Base-by-base conservation (phyloP, 1,140 invertebrate species). In the Armadillidium nasatum region DNA sequence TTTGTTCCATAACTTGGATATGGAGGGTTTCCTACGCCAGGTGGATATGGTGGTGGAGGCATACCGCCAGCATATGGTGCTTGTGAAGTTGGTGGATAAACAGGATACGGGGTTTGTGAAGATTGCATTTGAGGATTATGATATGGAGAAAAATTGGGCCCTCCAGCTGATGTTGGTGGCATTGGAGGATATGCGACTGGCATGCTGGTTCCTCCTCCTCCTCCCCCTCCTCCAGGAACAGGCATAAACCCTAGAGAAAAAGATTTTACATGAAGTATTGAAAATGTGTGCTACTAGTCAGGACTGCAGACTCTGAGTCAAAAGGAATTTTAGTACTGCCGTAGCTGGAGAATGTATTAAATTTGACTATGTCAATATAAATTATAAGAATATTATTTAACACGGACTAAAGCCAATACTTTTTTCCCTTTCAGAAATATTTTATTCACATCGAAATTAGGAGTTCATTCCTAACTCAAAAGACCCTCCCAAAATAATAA, bases 231-330 rank as follows among this genome's bases (percentile, higher is more conserved):
- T 81, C 81, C 84, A 83, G 23, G 87, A 78, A 87, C 92, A 98
- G 1, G 99, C 95, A 50, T 97, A 96, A 75, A 96, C 95, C 80
- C 92, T 88, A 77, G 98, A 95, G 54, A 95, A 33, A 92, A 87
- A 74, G 93, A 91, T 91, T 99, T 93, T 60, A 96, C 89, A 87
- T 95, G 91, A 33, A 33, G 33, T 33, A 6, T 33, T 1, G 33
- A 33, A 6, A 3, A 33, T 33, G 33, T 3, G 33, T 33, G 6
- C 6, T 33, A n/a, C n/a, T n/a, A n/a, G n/a, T n/a, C n/a, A n/a
- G n/a, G n/a, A n/a, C n/a, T n/a, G n/a, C n/a, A n/a, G n/a, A n/a
- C n/a, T n/a, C n/a, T n/a, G n/a, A n/a, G n/a, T n/a, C n/a, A n/a
- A n/a, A 33, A 33, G 33, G 6, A 33, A 6, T 33, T 33, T 33